These are phyloP conservation scores for Sympetrum striolatum DNA, from an alignment of 2,888 invertebrate genomes.

Conservation along the genomic window DNA sequence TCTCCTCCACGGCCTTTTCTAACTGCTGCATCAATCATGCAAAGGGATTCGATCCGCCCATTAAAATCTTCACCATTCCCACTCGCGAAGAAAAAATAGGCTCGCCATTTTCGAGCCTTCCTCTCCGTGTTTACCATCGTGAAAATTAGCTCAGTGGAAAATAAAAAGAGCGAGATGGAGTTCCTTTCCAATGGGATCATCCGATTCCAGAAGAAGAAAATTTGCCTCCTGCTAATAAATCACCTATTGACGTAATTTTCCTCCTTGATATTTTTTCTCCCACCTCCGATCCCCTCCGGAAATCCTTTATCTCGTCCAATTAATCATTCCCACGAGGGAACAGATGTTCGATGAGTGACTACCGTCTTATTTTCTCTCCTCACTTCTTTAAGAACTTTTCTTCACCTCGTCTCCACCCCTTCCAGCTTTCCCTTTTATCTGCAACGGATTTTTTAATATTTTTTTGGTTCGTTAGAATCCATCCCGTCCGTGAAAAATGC, in stretches of 20 bases:
- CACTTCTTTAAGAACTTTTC: not conserved
- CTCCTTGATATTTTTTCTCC: not conserved
- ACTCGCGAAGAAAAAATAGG: not conserved
- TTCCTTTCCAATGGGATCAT: not conserved
- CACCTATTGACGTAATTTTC: constrained; percentile 14
- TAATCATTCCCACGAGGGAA: not conserved
- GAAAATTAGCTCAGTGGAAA: not conserved
- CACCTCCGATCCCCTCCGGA: not conserved
- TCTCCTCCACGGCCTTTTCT: not conserved
- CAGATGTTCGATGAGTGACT: constrained; percentile 13
- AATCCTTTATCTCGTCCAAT: constrained; percentile 4
- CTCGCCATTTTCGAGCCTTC: not conserved
- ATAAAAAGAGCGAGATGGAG: not conserved
- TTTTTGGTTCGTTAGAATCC: too few relatives aligned
- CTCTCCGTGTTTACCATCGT: not conserved
- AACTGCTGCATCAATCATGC: not conserved
- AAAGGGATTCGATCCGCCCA: not conserved
- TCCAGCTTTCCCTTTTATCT: not conserved
- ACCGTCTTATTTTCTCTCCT: not conserved
- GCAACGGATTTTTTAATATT: not conserved
- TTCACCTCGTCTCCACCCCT: not conserved
- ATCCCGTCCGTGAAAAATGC: not conserved
- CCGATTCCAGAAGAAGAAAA: not conserved
- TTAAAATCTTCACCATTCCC: not conserved
- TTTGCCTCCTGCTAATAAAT: not conserved